Evolutionary conservation across 2,888 invertebrate genomes (phyloP), one percentile per base, ranked within the genome.

Genomic region (Eupithecia subfuscata): DNA sequence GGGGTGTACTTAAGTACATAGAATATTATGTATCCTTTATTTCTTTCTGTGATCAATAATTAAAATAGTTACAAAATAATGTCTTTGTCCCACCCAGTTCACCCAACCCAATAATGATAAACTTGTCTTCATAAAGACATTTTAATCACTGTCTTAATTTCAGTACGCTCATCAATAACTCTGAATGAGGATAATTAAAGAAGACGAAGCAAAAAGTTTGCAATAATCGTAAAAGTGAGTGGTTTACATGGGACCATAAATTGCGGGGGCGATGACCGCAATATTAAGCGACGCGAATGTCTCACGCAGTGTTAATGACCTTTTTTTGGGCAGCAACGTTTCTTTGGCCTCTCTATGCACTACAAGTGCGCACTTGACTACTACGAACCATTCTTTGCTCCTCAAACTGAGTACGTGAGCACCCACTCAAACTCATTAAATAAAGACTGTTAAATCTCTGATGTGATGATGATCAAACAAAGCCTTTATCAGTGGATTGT

Each of bases 251-350:
- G 89, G 87, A 88, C 87, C 90, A 85, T 88, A 75, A 90, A 85
- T 88, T 87, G 88, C 85, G 90, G 90, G 94, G 92, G 90, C 94
- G 91, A 91, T 91, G 94, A 93, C 94, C 94, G 93, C 89, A 92
- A 91, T 92, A 92, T 92, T 92, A 91, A 94, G 88, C 90, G 89
- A 91, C 93, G 94, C 94, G 92, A 94, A 94, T 94, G 93, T 95
- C 94, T 93, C 91, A 88, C 90, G 91, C 89, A 90, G 92, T 92
- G 94, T 94, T 94, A 93, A 93, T 93, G 93, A 94, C 94, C 94
- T 93, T 93, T 93, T 92, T 94, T 94, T 91, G 92, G 68, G 89
- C 68, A 40, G 52, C 87, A 90, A 89, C 88, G 88, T 88, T 86
- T 85, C 56, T 67, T 78, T 77, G 60, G 48, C 72, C 69, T 72